phyloP scores from a whole-genome alignment of 1,140 invertebrate genomes.

The Proctacanthus coquilletti region DNA sequence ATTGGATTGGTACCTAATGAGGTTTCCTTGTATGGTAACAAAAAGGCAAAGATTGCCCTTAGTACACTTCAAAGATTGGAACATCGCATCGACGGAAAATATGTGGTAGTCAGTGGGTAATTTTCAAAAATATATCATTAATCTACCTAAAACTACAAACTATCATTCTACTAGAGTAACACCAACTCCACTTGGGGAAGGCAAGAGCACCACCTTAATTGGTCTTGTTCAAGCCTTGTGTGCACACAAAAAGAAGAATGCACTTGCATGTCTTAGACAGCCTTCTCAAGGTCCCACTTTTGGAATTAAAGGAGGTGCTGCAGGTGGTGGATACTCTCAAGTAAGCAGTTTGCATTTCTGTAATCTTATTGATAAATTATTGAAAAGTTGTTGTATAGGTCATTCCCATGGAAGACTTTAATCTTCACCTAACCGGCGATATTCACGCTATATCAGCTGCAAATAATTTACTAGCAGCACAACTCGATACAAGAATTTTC shows the following conservation, averaged over 20 bases:
- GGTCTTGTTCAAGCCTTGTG: slow-evolving; percentile 86
- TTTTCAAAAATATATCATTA: slow-evolving; percentile 8
- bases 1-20: slow-evolving; percentile 71
- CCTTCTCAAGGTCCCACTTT: slow-evolving; percentile 98
- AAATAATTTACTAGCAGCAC: slow-evolving; percentile 92
- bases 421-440: slow-evolving; percentile 96
- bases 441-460: slow-evolving; percentile 97
- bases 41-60: slow-evolving; percentile 90
- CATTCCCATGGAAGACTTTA: slow-evolving; percentile 99
- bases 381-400: slow-evolving; percentile 39
- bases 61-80: slow-evolving; percentile 61
- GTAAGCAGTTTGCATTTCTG: slow-evolving; percentile 17
- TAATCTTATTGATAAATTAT: not conserved
- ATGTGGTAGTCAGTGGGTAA: slow-evolving; percentile 89
- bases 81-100: slow-evolving; percentile 64
- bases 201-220: slow-evolving; percentile 91
- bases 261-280: slow-evolving; percentile 91
- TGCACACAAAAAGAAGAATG: slow-evolving; percentile 70
- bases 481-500: slow-evolving; percentile 88
- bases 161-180: slow-evolving; percentile 54
- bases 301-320: slow-evolving; percentile 94
- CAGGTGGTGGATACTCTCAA: slow-evolving; percentile 84
- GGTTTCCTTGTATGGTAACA: slow-evolving; percentile 79
- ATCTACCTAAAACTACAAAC: slow-evolving; percentile 1
- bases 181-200: slow-evolving; percentile 92